Base-by-base conservation (phyloP, 2,888 invertebrate genomes). In the Zele albiditarsus region DNA sequence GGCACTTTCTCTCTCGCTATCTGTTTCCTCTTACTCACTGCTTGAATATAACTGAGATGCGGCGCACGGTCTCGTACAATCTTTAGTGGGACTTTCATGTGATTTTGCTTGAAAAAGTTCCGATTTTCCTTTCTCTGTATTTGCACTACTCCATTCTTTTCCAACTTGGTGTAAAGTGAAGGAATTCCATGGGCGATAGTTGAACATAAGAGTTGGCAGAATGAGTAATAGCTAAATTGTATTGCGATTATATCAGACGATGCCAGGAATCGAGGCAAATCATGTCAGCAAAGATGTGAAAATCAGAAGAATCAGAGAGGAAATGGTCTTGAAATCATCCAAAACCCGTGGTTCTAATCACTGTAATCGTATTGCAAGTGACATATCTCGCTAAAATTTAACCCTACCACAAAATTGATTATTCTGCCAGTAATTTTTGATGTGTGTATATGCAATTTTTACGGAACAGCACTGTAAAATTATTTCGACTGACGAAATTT, bases 1-100 rank as follows among this genome's bases (percentile, higher is more conserved):
- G 68, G 46, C 62, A 62, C 27, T 25, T 33, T 60, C 70, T 68
- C 71, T 77, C 65, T 63, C 57, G 46, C 73, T 71, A 31, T 68
- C 46, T 3, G 2, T 46, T n/a, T 46, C n/a, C n/a, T 46, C 46
- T 46, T 46, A 14, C 14, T 46, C 49, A 23, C 62, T 57, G 28
- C 65, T 67, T 65, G n/a, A 68, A 49, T 49, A 63, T 38, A 38
- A 46, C 46, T 5, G n/a, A 46, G 16, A 46, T n/a, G 46, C 46
- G 46, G 46, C 46, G n/a, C 46, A 46, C 14, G 14, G 46, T n/a
- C n/a, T 46, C 46, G n/a, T 16, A n/a, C 42, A 42, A 42, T 10
- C 42, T 42, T 42, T 12, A 12, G 2, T 2, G 42, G 2, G 5
- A 42, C 42, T 42, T 42, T 42, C 10, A 42, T 12, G 42, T 42